A percentile compares a stretch with the other conserved stretches of the same genome.
These are phyloP conservation scores for Progne subis DNA, from an alignment of 2,113 vertebrate genomes.

Conservation along the genomic window DNA sequence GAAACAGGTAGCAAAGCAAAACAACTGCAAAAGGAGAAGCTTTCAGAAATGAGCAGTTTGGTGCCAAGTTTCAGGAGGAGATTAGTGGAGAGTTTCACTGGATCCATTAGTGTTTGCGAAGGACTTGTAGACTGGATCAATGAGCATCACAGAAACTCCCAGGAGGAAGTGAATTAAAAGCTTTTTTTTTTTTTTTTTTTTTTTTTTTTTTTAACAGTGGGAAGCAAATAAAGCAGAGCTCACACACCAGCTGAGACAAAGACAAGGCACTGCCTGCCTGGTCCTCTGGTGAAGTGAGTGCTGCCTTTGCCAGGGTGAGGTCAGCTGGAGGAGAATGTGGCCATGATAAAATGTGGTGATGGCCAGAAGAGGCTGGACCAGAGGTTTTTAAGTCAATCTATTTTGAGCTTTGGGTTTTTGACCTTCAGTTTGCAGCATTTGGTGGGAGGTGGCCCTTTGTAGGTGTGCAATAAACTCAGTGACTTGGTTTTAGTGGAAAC, in stretches of 20 bases:
- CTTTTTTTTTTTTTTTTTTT: background rate
- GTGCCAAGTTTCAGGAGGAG: conserved; percentile 50
- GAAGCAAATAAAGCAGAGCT: conserved; percentile 38
- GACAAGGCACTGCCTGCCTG: background rate
- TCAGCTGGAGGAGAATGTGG: background rate
- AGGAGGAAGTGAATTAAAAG: conserved; percentile 54
- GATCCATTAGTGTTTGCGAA: conserved; percentile 55
- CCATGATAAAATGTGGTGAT: background rate
- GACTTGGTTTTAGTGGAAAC: conserved; percentile 31
- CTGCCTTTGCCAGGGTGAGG: background rate
- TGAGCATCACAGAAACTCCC: conserved; percentile 49
- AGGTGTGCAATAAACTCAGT: background rate
- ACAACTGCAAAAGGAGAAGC: conserved; percentile 43
- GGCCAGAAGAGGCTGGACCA: background rate
- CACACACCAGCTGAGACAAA: background rate
- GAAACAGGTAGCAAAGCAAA: conserved; percentile 59
- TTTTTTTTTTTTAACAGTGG: background rate
- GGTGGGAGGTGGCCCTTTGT: background rate
- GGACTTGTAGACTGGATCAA: conserved; percentile 55
- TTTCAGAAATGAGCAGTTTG: conserved; percentile 18
- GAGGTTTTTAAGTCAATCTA: background rate
- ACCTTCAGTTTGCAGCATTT: background rate
- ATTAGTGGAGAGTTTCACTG: conserved; percentile 50
- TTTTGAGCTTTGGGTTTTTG: background rate
- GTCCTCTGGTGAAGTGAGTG: background rate